Evolutionary conservation across 2,113 vertebrate genomes (phyloP), one percentile per base, ranked within the genome.

Genomic region (Brienomyrus brachyistius): DNA sequence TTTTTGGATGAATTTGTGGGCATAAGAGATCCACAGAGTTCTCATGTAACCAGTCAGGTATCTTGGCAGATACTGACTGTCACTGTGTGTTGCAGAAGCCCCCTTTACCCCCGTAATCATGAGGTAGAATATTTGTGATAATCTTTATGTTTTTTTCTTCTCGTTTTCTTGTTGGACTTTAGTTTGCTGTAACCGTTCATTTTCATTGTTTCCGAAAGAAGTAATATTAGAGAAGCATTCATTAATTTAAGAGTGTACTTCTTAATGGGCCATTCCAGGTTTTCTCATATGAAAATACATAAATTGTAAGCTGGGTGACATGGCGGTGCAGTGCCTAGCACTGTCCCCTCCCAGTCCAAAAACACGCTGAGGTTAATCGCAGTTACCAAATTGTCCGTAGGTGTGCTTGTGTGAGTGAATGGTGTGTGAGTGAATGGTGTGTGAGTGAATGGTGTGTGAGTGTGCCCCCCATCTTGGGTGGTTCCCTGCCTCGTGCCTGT

Each of bases 1-100:
- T 89, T 83, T 83, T 31, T 59, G 23, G 50, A 86, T 86, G 27
- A 86, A 86, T 51, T 54, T 35, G n/a, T 40, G 70, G 66, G 74
- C 51, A 43, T 31, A 13, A 48, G 70, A 21, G 51, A 51, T 83
- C 35, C 77, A 82, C 77, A 82, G 77, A 21, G 77, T 45, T 19
- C 40, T 82, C 77, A 7, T 45, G 15, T 45, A 17, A 82, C 35
- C 77, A 43, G 1, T 82, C 31, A 21, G 35, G 40, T 82, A 9
- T 21, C 80, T 48, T 84, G 40, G 40, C 80, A 48, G 5, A 35
- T 23, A 48, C 21, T 11, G 15, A 17, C 10, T 48, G n/a, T 50
- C 19, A 5, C 21, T 10, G 45, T 23, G 35, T 47, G 5, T 84
- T 40, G 7, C 47, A 13, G 10, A 48, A 19, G 70, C 5, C 31